Evolutionary conservation across 2,113 vertebrate species (phyloP).

Genomic region (Ancistrus triradiatus): DNA sequence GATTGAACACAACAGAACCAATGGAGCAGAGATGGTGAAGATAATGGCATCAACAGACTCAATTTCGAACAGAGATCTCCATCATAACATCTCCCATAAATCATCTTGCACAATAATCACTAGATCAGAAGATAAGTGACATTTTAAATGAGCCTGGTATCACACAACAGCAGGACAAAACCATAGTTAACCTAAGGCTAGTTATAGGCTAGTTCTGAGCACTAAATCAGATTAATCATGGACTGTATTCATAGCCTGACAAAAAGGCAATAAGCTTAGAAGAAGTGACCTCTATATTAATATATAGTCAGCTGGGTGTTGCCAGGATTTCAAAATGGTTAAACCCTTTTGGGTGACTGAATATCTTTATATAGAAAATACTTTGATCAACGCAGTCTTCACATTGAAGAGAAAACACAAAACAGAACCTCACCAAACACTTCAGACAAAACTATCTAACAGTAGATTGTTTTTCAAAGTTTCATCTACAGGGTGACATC

Average conservation of each 20-base stretch:
- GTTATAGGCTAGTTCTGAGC: not conserved
- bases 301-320: too few relatives aligned
- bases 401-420: too few relatives aligned
- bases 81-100: conserved; percentile 20
- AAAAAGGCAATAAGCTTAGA: too few relatives aligned
- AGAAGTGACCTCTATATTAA: too few relatives aligned
- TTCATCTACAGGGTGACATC: too few relatives aligned
- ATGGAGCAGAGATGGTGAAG: conserved; percentile 37
- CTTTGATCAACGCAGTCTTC: too few relatives aligned
- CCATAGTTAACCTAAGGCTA: not conserved
- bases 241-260: not conserved
- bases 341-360: too few relatives aligned
- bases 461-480: too few relatives aligned
- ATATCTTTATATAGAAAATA: too few relatives aligned
- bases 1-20: conserved; percentile 21
- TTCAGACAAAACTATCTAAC: too few relatives aligned
- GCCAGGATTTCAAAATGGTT: too few relatives aligned
- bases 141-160: not conserved
- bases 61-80: not conserved
- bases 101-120: conserved; percentile 5
- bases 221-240: not conserved
- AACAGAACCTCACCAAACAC: too few relatives aligned
- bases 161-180: not conserved
- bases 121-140: conserved; percentile 8
- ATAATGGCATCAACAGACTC: conserved; percentile 23